Percentiles rank a stretch among this genome's conserved stretches.
These are phyloP conservation scores for Pristionchus entomophagus DNA, from an alignment of 2,888 invertebrate genomes.

Conservation along the genomic window DNA sequence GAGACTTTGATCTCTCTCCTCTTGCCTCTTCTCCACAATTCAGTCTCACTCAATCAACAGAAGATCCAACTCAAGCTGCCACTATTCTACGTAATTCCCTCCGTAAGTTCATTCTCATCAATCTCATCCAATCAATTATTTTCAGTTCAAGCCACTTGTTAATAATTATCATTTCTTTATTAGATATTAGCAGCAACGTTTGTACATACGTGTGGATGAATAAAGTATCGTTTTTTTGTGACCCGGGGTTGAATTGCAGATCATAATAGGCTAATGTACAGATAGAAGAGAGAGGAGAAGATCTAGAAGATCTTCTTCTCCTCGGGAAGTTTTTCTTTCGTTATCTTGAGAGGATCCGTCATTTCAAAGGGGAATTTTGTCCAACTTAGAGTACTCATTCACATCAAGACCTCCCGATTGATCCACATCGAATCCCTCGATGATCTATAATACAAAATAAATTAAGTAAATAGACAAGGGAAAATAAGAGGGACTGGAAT, in stretches of 20 bases:
- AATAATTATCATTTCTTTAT: conserved; percentile 17
- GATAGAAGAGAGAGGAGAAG: background rate
- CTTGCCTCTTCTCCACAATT: conserved; percentile 23
- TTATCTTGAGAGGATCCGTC: conserved; percentile 33
- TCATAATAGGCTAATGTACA: conserved; percentile 18
- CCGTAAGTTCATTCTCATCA: background rate
- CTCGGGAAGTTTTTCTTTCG: conserved; percentile 16
- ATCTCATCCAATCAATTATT: background rate
- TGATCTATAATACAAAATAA: background rate
- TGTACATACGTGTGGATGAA: conserved; percentile 37
- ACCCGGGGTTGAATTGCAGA: conserved; percentile 34
- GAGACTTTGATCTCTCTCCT: conserved; percentile 24
- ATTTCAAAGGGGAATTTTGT: conserved; percentile 43
- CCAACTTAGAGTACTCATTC: conserved; percentile 44
- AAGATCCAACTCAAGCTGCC: background rate
- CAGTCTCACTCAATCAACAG: background rate
- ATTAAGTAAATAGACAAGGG: background rate
- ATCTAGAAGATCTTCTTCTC: conserved; percentile 11
- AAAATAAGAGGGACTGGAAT: background rate
- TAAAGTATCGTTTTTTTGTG: conserved; percentile 5
- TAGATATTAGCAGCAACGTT: background rate
- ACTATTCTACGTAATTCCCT: background rate
- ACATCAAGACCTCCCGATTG: conserved; percentile 38
- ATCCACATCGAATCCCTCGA: conserved; percentile 41
- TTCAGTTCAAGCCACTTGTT: conserved; percentile 10